phyloP scores from a whole-genome alignment of 2,113 vertebrate genomes.

The Emberiza fucata region DNA sequence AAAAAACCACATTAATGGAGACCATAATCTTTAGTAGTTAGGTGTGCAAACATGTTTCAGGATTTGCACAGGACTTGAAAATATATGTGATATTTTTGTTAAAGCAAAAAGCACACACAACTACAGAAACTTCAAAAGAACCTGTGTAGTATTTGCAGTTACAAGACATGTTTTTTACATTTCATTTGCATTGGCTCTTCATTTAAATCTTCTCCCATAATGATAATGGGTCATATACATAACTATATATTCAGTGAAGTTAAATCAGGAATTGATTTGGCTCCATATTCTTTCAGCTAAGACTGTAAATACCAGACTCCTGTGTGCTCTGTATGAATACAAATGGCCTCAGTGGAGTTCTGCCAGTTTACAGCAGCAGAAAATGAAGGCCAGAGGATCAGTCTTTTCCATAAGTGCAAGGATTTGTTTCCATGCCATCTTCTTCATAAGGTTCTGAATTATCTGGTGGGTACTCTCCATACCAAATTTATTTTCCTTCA shows the following conservation, averaged over 20 bases:
- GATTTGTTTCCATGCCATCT: neutral
- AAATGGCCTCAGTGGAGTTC: neutral
- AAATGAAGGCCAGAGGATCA: constrained; percentile 43
- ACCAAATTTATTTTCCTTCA: neutral
- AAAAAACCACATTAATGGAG: neutral
- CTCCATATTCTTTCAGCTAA: neutral
- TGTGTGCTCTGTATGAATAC: constrained; percentile 1
- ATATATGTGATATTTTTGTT: neutral
- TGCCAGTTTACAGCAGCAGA: constrained; percentile 8
- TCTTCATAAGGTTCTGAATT: constrained; percentile 4
- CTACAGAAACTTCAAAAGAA: neutral
- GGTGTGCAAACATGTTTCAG: neutral
- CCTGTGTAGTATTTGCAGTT: neutral
- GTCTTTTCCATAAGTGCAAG: neutral
- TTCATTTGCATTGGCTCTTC: neutral
- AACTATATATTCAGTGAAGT: neutral
- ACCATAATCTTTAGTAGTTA: neutral
- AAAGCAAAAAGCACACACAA: neutral
- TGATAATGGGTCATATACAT: neutral
- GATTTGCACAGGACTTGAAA: constrained; percentile 14
- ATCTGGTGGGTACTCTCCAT: neutral
- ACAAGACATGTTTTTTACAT: neutral
- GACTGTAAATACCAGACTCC: constrained; percentile 6
- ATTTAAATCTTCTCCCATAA: constrained; percentile 3
- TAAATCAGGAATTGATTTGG: constrained; percentile 17